Base-by-base conservation (phyloP, 2,888 invertebrate genomes). In the Ectemnius cavifrons region DNA sequence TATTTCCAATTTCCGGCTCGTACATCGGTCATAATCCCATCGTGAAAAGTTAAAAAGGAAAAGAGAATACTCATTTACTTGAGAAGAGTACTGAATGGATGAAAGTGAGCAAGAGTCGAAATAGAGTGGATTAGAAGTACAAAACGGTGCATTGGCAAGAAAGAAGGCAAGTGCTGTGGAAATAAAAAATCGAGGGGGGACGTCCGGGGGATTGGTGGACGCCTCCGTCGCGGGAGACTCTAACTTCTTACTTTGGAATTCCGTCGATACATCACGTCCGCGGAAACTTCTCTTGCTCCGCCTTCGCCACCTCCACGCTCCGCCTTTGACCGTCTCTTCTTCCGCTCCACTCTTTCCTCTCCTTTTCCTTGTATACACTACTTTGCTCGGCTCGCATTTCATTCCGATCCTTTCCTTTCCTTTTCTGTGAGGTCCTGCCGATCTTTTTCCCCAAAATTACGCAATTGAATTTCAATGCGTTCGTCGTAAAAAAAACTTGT, bases 261-360 rank as follows among this genome's bases (percentile, higher is more conserved):
- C 87, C 85, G 88, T 88, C 88, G 88, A 89, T 89, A 88, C 88
- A 89, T 89, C 88, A 88, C 88, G 88, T 87, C 86, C 88, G 37
- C 87, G 87, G 87, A 83, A 86, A 85, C 83, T 83, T 80, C 73
- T 74, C 81, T 86, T 77, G 87, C 87, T 78, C 87, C 87, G 87
- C 87, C 87, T 79, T 80, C 81, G 77, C 86, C 87, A 83, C 87
- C 87, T 85, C 81, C 86, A 86, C 83, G 87, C 88, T 85, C 88
- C 88, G 88, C 88, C 87, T 87, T 78, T 83, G 82, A 79, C 81
- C 68, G 73, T 61, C 72, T 73, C 68, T 61, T 75, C 67, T 68
- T 68, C 69, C 63, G 67, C 63, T 67, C 11, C 64, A 57, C 49
- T 37, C 61, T 45, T 52, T 62, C 58, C 20, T 28, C 46, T 20